These are phyloP conservation scores for Puntigrus tetrazona DNA, from an alignment of 2,113 vertebrate genomes.

Conservation along the genomic window DNA sequence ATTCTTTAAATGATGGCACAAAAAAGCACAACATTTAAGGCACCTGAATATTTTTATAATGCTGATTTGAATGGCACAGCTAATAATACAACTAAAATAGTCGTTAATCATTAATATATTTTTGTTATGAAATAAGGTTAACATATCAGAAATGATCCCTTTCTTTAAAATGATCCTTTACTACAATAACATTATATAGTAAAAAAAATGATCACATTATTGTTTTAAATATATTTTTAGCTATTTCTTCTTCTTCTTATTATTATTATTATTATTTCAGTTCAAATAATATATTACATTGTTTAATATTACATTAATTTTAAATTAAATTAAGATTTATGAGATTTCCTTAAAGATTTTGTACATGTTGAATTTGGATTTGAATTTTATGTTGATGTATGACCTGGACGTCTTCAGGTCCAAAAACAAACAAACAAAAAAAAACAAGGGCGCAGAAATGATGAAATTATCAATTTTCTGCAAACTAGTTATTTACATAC, in stretches of 20 bases:
- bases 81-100: background rate
- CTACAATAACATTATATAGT: too few species aligned
- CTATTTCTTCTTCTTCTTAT: too few species aligned
- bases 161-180: too few species aligned
- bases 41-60: background rate
- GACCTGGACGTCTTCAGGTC: background rate
- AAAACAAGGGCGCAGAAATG: too few species aligned
- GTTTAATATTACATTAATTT: too few species aligned
- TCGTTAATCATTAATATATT: background rate
- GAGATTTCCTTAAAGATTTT: background rate
- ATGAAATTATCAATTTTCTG: background rate
- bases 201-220: too few species aligned
- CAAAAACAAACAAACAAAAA: too few species aligned
- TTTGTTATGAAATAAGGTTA: background rate
- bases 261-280: too few species aligned
- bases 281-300: too few species aligned
- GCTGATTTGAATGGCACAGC: background rate
- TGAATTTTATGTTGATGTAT: background rate
- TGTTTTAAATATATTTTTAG: too few species aligned
- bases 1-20: too few species aligned
- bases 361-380: background rate
- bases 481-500: background rate
- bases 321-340: background rate
- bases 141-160: background rate
- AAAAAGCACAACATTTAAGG: too few species aligned